Evolutionary conservation across 1,140 invertebrate genomes (phyloP), one percentile per base, ranked within the genome.

Genomic region (Drosophila tsacasi): DNA sequence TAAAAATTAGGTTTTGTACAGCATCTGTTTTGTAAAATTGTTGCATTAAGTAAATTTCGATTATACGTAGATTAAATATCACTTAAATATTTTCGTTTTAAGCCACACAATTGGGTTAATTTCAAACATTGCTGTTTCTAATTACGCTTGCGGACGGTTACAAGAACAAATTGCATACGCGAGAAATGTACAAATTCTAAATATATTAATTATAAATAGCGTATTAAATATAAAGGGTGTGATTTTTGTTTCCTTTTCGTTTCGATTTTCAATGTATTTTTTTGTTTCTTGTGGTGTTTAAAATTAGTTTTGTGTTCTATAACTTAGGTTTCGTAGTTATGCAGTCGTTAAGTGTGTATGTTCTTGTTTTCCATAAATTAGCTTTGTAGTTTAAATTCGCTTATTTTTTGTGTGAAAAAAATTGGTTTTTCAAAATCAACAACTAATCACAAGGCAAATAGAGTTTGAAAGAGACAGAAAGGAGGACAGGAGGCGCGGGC

Each of bases 381-480:
- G 57, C 75, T 82, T 80, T 72, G 82, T 69, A 73, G 72, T 71
- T 73, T 83, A 87, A 91, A 91, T 83, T 83, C 81, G 76, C 74
- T 81, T 89, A 64, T 75, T 76, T 12, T 49, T 65, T 76, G 50
- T 59, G 10, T 40, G n/a, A 42, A 42, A 52, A 76, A 57, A 76
- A 52, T 68, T 61, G 50, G 64, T 64, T 37, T 60, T 61, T 72
- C 69, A 74, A 80, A 62, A 50, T 58, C 63, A 42, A 71, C 68
- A 91, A 89, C 91, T 92, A 92, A 92, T 92, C 91, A 92, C 81
- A 90, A 92, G 91, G 91, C 91, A 92, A 92, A 92, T 89, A 90
- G 87, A 79, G 72, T 63, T 81, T 64, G 42, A 49, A 60, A 69
- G 39, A 73, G 32, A 64, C 44, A 75, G 21, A 61, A 17, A 61